Evolutionary conservation across 2,113 vertebrate species (phyloP), one percentile per base, ranked within the genome.

Genomic region (Solea senegalensis): DNA sequence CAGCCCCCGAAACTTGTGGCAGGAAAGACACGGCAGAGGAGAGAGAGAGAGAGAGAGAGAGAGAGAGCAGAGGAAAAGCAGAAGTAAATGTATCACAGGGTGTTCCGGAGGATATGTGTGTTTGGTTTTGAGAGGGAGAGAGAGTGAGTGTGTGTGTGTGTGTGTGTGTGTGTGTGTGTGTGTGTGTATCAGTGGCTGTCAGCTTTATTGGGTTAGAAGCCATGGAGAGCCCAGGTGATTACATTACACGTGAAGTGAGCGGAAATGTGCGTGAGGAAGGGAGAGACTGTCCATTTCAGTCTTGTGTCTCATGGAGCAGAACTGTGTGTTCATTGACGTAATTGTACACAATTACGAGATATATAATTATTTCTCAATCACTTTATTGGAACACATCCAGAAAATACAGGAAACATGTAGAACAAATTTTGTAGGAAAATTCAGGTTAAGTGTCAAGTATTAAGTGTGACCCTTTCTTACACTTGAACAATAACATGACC

Each of bases 201-300:
- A 68, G 76, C 57, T 55, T 88, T 86, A 92, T 92, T 90, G 73
- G 72, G 86, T 92, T 91, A 91, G 79, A 76, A 83, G 45, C 78
- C 85, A 85, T 77, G 80, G 81, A 86, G 83, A 78, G 78, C 68
- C 65, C 80, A 87, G 83, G 87, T 89, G 88, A 92, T 92, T 90
- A 78, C 80, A 91, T 92, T 92, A 91, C 83, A 81, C 27, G 53
- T 44, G 61, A 78, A 85, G 83, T 71, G 73, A 85, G 70, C 78
- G 77, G 84, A 88, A 80, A 78, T 88, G 73, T 80, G 5, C 15
- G 14, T 75, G 76, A 11, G 6, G 43, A 44, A 44, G 6, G 43
- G 6, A 10, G 40, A 52, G 52, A 44, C 7, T 44, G 40, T 70
- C 15, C 41, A 64, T 56, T 71, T 56, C 27, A 44, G 75, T 65